These are phyloP conservation scores for Trigoniulus corallinus DNA, from an alignment of 1,140 invertebrate species.

Conservation along the genomic window DNA sequence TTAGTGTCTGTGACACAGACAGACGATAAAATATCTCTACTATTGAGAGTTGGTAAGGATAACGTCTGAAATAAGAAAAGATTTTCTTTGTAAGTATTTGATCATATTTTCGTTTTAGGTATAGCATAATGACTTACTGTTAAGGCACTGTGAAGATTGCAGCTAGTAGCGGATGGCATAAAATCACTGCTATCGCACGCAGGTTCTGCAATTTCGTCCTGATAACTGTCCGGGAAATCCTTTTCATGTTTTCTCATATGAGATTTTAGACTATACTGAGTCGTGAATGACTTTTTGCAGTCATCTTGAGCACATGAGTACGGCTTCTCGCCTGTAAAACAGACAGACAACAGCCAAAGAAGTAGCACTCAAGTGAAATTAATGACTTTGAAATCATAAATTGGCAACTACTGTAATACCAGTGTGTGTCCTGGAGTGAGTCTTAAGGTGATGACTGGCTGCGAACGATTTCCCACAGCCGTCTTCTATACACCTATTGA, in stretches of 20 bases:
- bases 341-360: not conserved
- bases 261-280: conserved; percentile 59
- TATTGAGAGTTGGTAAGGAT: too few species aligned
- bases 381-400: conserved; percentile 6
- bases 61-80: too few species aligned
- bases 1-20: too few species aligned
- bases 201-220: too few species aligned
- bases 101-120: too few species aligned
- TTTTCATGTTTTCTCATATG: conserved; percentile 47
- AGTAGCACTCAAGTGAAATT: not conserved
- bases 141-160: too few species aligned
- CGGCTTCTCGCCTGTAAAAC: conserved; percentile 38
- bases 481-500: conserved; percentile 57
- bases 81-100: too few species aligned
- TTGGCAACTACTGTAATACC: conserved; percentile 24
- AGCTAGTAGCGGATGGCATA: too few species aligned
- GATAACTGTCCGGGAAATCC: too few species aligned
- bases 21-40: too few species aligned
- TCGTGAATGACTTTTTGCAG: conserved; percentile 61
- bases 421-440: conserved; percentile 54
- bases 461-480: conserved; percentile 83
- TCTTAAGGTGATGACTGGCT: conserved; percentile 84
- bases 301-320: conserved; percentile 52
- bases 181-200: too few species aligned
- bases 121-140: too few species aligned